Evolutionary conservation across 2,888 invertebrate species (phyloP), one percentile per base, ranked within the genome.

Genomic region (Panorpa germanica): DNA sequence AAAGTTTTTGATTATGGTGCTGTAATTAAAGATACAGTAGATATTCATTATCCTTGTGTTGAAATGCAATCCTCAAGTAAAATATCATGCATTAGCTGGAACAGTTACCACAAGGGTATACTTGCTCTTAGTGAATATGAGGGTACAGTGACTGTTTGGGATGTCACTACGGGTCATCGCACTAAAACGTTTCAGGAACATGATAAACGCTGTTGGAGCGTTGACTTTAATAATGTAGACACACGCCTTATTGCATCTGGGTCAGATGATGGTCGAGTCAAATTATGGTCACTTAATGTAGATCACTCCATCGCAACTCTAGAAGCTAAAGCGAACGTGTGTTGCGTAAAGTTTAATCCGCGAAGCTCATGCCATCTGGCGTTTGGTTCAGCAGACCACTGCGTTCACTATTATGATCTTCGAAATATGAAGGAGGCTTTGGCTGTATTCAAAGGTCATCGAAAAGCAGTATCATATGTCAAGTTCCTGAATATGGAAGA

Each of bases 321-420:
- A 10, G 88, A 91, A 53, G 88, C 88, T 2, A 81, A 83, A 53
- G 90, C 88, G 35, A 91, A 93, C 55, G 88, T 93, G 29, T 93
- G 91, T 53, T 91, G 90, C 55, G 91, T 93, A 10, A 78, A 90
- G 49, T 85, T 85, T 51, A 82, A 80, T 51, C 83, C 83, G 2
- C 60, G 67, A 36, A 82, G 78, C 38, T 74, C 83, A 1, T 81
- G 77, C 49, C 82, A 90, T 49, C 61, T 93, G 35, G 88, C 90
- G 2, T 91, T 90, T 57, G 91, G 91, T 9, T 86, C 86, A n/a
- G 91, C 93, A 14, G 91, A 93, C 58, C 91, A 91, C 53, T 86
- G 85, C 59, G 88, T 93, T 30, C 88, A 93, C 53, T 90, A 91
- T 50, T 93, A 90, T 53, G 93, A 93, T 58, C 61, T 93, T 39